These are phyloP conservation scores for Tenodera sinensis DNA, from an alignment of 2,888 invertebrate species.

Conservation along the genomic window DNA sequence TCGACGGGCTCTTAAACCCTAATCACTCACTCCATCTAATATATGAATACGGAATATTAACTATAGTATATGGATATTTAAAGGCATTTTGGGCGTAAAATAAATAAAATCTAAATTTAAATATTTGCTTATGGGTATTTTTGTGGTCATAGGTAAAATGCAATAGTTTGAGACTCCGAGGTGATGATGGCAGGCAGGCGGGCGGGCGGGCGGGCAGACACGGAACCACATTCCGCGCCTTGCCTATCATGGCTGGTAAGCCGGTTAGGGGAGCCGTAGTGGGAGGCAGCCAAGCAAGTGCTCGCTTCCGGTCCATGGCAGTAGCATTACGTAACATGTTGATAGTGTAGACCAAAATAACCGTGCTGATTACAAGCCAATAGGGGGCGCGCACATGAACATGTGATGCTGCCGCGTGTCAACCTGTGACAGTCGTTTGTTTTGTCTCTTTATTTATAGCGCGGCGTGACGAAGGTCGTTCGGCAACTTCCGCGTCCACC, in stretches of 20 bases:
- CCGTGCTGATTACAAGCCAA: neutral
- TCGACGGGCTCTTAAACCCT: too few species aligned
- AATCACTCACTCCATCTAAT: too few species aligned
- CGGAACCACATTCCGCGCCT: neutral
- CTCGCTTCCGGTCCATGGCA: conserved; percentile 8
- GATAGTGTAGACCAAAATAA: neutral
- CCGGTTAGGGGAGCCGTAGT: neutral
- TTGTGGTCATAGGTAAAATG: too few species aligned
- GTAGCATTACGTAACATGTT: neutral
- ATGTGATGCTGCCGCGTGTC: neutral
- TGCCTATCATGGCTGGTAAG: neutral
- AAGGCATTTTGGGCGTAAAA: too few species aligned
- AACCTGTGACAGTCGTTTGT: neutral
- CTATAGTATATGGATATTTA: too few species aligned
- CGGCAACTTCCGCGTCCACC: neutral
- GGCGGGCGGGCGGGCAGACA: too few species aligned
- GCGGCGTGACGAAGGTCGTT: neutral
- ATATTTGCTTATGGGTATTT: too few species aligned
- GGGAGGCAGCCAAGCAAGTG: conserved; percentile 9
- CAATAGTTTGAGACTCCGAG: too few species aligned
- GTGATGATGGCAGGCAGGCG: too few species aligned
- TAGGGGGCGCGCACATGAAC: neutral
- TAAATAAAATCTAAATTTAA: too few species aligned
- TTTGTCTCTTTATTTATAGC: neutral
- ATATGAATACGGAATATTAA: too few species aligned